These are phyloP conservation scores for Uloborus plumipes DNA, from an alignment of 2,888 invertebrate genomes.

Conservation along the genomic window DNA sequence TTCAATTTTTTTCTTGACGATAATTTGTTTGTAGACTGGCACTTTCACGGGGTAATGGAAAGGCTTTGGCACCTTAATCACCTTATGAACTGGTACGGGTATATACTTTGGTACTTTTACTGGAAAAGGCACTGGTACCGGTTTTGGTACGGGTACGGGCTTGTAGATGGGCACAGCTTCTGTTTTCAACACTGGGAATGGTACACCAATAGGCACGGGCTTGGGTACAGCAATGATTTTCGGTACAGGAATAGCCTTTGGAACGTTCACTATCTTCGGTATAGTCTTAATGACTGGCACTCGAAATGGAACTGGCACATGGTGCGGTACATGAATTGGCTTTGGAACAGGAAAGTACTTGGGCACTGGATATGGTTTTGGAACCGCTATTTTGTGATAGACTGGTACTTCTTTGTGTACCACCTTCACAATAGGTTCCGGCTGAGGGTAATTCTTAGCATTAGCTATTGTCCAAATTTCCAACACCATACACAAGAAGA, in stretches of 20 bases:
- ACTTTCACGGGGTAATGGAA: slow-evolving; percentile 67
- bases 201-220: slow-evolving; percentile 66
- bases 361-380: slow-evolving; percentile 67
- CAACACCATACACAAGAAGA: background rate
- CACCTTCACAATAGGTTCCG: slow-evolving; percentile 54
- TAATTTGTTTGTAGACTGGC: slow-evolving; percentile 67
- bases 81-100: slow-evolving; percentile 67
- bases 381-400: slow-evolving; percentile 66
- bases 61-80: slow-evolving; percentile 67
- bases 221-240: slow-evolving; percentile 67
- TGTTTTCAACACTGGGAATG: slow-evolving; percentile 67
- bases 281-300: slow-evolving; percentile 68
- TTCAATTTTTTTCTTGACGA: slow-evolving; percentile 68
- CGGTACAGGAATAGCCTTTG: slow-evolving; percentile 67
- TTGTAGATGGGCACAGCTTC: slow-evolving; percentile 68
- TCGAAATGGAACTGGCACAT: slow-evolving; percentile 67
- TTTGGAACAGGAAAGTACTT: slow-evolving; percentile 67
- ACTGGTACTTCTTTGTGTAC: slow-evolving; percentile 64
- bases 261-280: slow-evolving; percentile 67
- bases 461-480: background rate
- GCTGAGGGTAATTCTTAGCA: slow-evolving; percentile 41
- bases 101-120: slow-evolving; percentile 67
- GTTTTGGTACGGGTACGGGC: slow-evolving; percentile 66
- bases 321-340: slow-evolving; percentile 67
- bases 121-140: slow-evolving; percentile 65